Base-by-base conservation (phyloP, 2,113 vertebrate species). In the Xenopus borealis region DNA sequence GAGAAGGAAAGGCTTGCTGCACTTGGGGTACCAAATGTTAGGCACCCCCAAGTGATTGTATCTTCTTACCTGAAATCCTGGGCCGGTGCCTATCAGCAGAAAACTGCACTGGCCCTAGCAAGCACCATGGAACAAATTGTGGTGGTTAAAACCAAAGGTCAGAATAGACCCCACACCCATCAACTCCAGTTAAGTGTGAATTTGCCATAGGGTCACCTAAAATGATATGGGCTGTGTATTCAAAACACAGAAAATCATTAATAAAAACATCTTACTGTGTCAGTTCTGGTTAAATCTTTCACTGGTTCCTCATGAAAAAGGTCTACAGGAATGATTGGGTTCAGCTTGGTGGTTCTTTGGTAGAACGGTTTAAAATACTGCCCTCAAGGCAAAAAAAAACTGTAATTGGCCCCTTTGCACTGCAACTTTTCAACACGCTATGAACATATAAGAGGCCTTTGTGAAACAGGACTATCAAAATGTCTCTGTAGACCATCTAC, bases 371-470 rank as follows among this genome's bases (percentile, higher is more conserved):
- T 47, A n/a, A 68, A 75, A 57, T 46, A 53, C n/a, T 63, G 66
- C 73, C 73, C 66, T 55, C 57, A 50, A 53, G 73, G 66, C 47
- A 50, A 47, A 63, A 46, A 20, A 11, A 12, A 10, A 1, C 45
- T 20, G 13, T 76, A 76, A 69, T 76, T 76, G 66, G 73, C 66
- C 59, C 66, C 66, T 69, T 53, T 75, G 73, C 73, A 50, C 65
- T 62, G 57, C 55, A 66, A 16, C 73, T 44, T 76, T 76, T 76
- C 73, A 69, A 69, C 73, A 69, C 66, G 19, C 73, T 69, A 76
- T 19, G 66, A 50, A 33, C 46, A 62, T 76, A 63, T 76, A 50
- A 69, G 66, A 76, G 45, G 61, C 47, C 73, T 69, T 69, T 76
- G 59, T 69, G 66, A 69, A 47, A 66, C 18, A 5, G 30, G 63